Evolutionary conservation across 2,113 vertebrate genomes (phyloP).

Genomic region (Nibea coibor): DNA sequence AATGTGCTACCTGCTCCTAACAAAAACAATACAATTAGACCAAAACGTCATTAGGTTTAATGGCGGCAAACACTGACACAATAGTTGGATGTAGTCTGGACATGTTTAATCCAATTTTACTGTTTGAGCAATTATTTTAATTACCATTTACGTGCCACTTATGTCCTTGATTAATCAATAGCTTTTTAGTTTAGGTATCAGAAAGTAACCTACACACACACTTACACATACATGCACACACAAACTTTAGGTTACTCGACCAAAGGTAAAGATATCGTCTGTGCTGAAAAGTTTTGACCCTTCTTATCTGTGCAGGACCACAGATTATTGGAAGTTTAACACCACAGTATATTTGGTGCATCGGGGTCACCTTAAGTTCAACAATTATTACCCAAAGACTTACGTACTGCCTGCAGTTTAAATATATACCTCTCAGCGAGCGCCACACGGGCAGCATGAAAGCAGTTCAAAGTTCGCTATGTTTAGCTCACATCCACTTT

Average conservation of each 20-base stretch:
- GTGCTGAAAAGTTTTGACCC: too few relatives aligned
- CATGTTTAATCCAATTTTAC: not conserved
- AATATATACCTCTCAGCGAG: slow-evolving; percentile 28
- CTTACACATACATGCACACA: too few relatives aligned
- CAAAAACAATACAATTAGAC: too few relatives aligned
- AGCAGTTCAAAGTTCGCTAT: slow-evolving; percentile 51
- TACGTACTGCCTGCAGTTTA: slow-evolving; percentile 29
- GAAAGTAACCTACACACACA: not conserved
- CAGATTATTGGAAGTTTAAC: not conserved
- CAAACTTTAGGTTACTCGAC: not conserved
- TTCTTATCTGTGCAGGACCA: not conserved
- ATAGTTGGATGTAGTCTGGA: not conserved
- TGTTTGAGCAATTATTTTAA: not conserved
- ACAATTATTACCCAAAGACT: slow-evolving; percentile 15
- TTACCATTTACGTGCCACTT: not conserved
- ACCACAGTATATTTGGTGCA: not conserved
- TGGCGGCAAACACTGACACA: too few relatives aligned
- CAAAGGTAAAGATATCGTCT: too few relatives aligned
- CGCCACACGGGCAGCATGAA: not conserved
- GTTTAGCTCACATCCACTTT: slow-evolving; percentile 20
- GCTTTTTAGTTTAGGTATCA: not conserved
- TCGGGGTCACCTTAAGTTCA: slow-evolving; percentile 36
- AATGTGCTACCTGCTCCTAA: too few relatives aligned
- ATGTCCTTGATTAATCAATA: not conserved
- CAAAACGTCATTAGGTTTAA: too few relatives aligned